A percentile compares a stretch with the other conserved stretches of the same genome.
Evolutionary conservation across 2,797 vertebrate genomes (phyloP).

Genomic region (Limosa lapponica): DNA sequence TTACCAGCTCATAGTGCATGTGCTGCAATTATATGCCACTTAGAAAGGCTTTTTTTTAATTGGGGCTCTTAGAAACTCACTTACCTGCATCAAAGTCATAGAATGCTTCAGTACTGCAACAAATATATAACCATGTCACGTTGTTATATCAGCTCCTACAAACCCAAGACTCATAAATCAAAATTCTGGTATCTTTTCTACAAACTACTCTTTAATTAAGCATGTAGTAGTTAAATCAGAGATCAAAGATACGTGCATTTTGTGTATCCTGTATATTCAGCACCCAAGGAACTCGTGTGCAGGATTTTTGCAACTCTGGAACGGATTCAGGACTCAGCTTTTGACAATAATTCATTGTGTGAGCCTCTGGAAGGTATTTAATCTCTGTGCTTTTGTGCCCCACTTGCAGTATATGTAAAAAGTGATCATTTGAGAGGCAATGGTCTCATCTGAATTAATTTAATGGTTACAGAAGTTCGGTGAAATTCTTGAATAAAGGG

Average conservation of each 20-base stretch:
- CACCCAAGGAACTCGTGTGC: not conserved
- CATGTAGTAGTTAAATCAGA: not conserved
- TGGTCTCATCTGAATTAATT: not conserved
- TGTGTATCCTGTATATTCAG: not conserved
- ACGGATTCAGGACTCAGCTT: not conserved
- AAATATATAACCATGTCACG: fast-evolving
- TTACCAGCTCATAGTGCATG: not conserved
- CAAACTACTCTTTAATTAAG: not conserved
- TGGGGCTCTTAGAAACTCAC: not conserved
- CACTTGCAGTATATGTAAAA: not conserved
- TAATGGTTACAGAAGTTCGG: not conserved
- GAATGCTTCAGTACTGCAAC: not conserved
- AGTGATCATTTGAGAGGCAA: not conserved
- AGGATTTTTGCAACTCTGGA: not conserved
- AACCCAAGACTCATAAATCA: not conserved
- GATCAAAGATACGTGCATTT: not conserved
- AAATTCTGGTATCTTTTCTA: not conserved
- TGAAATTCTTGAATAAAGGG: not conserved
- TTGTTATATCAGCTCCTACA: not conserved
- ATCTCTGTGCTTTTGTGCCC: not conserved
- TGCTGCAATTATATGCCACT: not conserved
- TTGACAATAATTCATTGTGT: not conserved
- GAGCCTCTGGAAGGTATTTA: not conserved
- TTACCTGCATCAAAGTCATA: not conserved
- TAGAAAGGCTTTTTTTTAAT: not conserved